Conservation (phyloP, 2,888 invertebrate genomes). For the Amaurobius ferox region DNA sequence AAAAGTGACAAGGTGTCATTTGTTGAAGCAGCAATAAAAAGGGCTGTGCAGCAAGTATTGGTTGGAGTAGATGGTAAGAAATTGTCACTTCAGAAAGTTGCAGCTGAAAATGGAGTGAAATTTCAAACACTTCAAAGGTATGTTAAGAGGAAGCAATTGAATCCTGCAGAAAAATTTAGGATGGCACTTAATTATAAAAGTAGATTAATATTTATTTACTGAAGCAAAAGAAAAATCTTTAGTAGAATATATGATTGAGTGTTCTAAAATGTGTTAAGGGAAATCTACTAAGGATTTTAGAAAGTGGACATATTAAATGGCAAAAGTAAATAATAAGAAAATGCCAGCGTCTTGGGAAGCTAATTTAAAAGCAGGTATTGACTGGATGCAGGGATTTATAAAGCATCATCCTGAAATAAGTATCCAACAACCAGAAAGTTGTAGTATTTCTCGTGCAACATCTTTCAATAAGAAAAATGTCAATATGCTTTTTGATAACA, state of each 20-base stretch:
- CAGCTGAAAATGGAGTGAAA: too few species aligned
- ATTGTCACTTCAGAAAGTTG: too few species aligned
- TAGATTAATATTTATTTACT: slow-evolving; percentile 10
- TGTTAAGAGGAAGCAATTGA: too few species aligned
- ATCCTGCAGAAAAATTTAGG: slow-evolving; percentile 4
- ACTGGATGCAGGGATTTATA: slow-evolving; percentile 26
- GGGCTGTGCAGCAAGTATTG: too few species aligned
- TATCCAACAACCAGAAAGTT: not conserved
- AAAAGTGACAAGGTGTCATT: too few species aligned
- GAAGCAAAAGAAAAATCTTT: slow-evolving; percentile 5
- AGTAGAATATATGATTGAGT: slow-evolving; percentile 5
- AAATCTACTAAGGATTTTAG: slow-evolving; percentile 10
- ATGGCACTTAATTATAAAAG: slow-evolving; percentile 7
- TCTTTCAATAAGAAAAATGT: slow-evolving; percentile 19
- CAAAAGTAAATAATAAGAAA: slow-evolving; percentile 1
- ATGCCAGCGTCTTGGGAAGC: not conserved
- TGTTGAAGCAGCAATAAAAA: too few species aligned
- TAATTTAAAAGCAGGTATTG: slow-evolving; percentile 12
- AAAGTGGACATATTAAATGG: not conserved
- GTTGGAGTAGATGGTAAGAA: too few species aligned
- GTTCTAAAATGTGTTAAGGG: not conserved
- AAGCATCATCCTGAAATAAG: not conserved
- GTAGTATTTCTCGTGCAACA: slow-evolving; percentile 1
- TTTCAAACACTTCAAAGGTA: too few species aligned
- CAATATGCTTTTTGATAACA: slow-evolving; percentile 18